A percentile compares a stretch with the other conserved stretches of the same genome.
Evolutionary conservation across 2,113 vertebrate genomes (phyloP).

Genomic region (Gadus macrocephalus): DNA sequence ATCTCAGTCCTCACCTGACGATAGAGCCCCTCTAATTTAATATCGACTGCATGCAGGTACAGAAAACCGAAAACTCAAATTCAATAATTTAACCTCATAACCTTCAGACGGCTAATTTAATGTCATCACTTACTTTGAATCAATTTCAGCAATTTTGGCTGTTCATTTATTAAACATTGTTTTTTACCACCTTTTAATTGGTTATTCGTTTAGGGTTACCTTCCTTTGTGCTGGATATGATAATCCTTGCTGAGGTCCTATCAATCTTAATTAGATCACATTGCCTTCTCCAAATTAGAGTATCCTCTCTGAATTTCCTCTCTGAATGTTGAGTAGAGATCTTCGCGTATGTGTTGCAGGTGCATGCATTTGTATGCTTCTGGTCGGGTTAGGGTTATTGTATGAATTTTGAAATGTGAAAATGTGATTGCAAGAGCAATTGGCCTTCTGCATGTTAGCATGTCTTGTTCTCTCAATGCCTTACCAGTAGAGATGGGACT

Average conservation of each 20-base stretch:
- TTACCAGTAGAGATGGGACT: too few species aligned
- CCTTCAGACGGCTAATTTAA: too few species aligned
- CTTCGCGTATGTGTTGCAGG: background rate
- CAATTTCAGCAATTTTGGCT: too few species aligned
- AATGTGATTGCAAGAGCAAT: too few species aligned
- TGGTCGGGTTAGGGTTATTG: too few species aligned
- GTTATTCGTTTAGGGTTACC: slow-evolving; percentile 18
- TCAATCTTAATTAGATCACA: background rate
- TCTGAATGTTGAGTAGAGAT: too few species aligned
- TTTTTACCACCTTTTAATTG: slow-evolving; percentile 5
- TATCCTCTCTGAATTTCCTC: background rate
- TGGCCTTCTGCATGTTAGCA: too few species aligned
- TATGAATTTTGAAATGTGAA: too few species aligned
- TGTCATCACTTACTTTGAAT: too few species aligned
- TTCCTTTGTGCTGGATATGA: background rate
- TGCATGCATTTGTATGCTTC: background rate
- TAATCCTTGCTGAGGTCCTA: background rate
- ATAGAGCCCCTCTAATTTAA: slow-evolving; percentile 42
- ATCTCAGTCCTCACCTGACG: slow-evolving; percentile 35
- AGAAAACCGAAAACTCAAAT: slow-evolving; percentile 21
- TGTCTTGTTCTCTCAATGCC: too few species aligned
- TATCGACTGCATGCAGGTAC: slow-evolving; percentile 20
- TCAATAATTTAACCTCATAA: slow-evolving; percentile 34
- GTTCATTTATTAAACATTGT: too few species aligned
- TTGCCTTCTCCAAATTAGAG: background rate